These are phyloP conservation scores for Cnemophilus loriae DNA, from an alignment of 2,113 vertebrate genomes.

Conservation along the genomic window DNA sequence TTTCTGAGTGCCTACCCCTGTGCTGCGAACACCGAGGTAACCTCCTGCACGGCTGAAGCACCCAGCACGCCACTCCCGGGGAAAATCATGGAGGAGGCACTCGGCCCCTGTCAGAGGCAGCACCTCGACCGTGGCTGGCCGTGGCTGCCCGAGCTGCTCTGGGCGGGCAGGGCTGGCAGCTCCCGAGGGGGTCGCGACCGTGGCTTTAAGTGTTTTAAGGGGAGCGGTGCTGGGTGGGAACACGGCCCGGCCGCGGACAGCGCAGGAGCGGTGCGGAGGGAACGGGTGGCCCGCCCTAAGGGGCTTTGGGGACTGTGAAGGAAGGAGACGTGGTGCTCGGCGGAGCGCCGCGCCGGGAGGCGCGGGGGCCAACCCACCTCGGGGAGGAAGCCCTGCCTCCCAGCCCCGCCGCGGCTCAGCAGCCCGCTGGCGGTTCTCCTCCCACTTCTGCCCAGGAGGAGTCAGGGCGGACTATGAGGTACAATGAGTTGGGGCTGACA, in stretches of 20 bases:
- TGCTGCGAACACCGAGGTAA: accelerated
- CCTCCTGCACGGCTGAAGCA: neutral
- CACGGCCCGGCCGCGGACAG: no score
- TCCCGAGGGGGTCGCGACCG: accelerated
- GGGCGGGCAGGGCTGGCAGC: no score
- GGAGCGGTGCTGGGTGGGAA: neutral
- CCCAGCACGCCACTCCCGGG: neutral
- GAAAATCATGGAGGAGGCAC: accelerated
- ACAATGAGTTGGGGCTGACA: neutral
- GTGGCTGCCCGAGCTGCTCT: accelerated
- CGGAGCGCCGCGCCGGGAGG: accelerated
- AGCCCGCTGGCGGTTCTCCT: accelerated
- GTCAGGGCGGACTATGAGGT: neutral
- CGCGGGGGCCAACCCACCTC: neutral
- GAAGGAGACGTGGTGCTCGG: neutral
- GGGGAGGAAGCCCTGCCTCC: neutral
- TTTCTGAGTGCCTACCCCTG: accelerated
- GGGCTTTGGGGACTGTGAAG: accelerated
- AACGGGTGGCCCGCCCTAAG: accelerated
- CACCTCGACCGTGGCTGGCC: accelerated
- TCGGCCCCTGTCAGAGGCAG: accelerated
- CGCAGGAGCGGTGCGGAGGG: no score
- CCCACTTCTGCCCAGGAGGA: no score
- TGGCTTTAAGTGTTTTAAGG: no score
- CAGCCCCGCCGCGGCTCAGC: accelerated